These are phyloP conservation scores for Asteroscopus sphinx DNA, from an alignment of 2,888 invertebrate species.

Conservation along the genomic window DNA sequence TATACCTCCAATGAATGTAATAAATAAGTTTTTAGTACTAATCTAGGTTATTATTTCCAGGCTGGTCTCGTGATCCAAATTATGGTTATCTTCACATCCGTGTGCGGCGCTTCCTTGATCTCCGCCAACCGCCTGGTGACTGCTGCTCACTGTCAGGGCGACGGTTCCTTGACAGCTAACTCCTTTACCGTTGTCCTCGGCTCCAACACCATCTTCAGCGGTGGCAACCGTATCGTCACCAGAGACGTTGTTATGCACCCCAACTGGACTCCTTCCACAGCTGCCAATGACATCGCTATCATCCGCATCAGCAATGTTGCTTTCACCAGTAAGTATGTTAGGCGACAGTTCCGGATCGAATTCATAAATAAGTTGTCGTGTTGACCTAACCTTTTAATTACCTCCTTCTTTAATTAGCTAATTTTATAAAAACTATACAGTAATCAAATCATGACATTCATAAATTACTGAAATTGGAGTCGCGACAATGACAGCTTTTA, in stretches of 20 bases:
- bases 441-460: too few relatives aligned
- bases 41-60: constrained; percentile 52
- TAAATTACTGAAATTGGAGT: too few relatives aligned
- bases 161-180: constrained; percentile 63
- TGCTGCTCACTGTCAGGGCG: constrained; percentile 72
- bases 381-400: too few relatives aligned
- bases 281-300: constrained; percentile 69
- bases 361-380: too few relatives aligned
- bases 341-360: too few relatives aligned
- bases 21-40: not conserved
- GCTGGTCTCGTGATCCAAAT: constrained; percentile 71
- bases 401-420: too few relatives aligned
- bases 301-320: constrained; percentile 53
- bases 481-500: too few relatives aligned
- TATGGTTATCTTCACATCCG: constrained; percentile 63
- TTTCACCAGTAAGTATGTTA: constrained; percentile 58
- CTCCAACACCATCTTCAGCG: constrained; percentile 68
- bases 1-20: too few relatives aligned
- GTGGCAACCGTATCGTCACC: constrained; percentile 64
- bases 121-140: constrained; percentile 62
- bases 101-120: constrained; percentile 72
- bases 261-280: constrained; percentile 61
- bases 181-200: constrained; percentile 71
- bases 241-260: constrained; percentile 63
- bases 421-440: too few relatives aligned